A percentile compares a stretch with the other conserved stretches of the same genome.
Evolutionary conservation across 2,113 vertebrate genomes (phyloP).

Genomic region (Oreocharis arfaki): DNA sequence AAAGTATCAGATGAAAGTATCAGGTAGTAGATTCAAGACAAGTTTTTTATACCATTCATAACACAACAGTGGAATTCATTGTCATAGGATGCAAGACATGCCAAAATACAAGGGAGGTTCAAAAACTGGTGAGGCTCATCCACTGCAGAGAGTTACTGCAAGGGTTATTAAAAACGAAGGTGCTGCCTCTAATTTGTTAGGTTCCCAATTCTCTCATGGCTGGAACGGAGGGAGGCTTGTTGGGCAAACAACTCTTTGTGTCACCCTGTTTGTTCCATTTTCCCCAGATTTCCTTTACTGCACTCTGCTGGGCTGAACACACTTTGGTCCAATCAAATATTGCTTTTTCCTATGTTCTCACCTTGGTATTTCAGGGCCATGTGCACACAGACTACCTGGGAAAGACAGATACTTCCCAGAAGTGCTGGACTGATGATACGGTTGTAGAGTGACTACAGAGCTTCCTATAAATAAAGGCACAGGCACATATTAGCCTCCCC

Average conservation of each 20-base stretch:
- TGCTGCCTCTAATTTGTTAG: background rate
- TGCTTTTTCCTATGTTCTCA: background rate
- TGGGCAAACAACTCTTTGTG: background rate
- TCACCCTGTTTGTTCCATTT: background rate
- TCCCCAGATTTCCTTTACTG: background rate
- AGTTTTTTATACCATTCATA: background rate
- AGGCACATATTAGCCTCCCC: background rate
- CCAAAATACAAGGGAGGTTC: background rate
- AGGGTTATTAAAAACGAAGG: background rate
- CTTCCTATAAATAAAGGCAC: background rate
- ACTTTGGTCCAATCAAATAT: background rate
- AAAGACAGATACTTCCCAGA: background rate
- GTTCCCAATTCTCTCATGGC: background rate
- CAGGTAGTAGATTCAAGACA: background rate
- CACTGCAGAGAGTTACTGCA: background rate
- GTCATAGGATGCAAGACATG: background rate
- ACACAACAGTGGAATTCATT: background rate
- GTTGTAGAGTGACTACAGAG: background rate
- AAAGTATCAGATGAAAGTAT: background rate
- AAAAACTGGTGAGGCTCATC: background rate
- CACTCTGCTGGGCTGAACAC: background rate
- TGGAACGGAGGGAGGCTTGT: rapidly evolving
- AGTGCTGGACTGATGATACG: background rate
- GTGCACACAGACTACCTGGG: background rate
- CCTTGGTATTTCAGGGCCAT: background rate